These are phyloP conservation scores for Entosphenus tridentatus DNA, from an alignment of 2,113 vertebrate species.

Conservation along the genomic window DNA sequence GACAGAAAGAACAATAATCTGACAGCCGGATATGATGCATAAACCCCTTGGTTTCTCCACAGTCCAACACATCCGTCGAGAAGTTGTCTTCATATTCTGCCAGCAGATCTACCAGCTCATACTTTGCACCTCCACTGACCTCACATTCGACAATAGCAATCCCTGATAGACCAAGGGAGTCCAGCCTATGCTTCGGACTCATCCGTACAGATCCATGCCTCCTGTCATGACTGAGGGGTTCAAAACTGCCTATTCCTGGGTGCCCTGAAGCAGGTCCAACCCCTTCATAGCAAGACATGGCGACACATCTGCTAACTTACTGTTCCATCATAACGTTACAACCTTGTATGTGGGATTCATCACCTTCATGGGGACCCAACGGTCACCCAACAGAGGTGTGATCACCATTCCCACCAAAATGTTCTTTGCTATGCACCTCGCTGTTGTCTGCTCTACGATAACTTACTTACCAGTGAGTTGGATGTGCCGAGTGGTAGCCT, in stretches of 20 bases:
- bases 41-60: slow-evolving; percentile 9
- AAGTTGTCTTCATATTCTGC: slow-evolving; percentile 8
- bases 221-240: neutral
- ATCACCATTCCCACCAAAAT: slow-evolving; percentile 7
- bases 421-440: slow-evolving; percentile 5
- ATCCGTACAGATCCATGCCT: neutral
- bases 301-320: slow-evolving; percentile 11
- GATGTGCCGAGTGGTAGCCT: neutral
- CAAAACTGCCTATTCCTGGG: neutral
- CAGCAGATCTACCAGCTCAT: neutral
- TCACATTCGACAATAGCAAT: slow-evolving; percentile 9
- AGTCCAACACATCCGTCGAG: slow-evolving; percentile 10
- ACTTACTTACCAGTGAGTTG: slow-evolving; percentile 11
- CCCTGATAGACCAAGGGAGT: slow-evolving; percentile 7
- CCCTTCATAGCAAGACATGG: slow-evolving; percentile 11
- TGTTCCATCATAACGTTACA: slow-evolving; percentile 10
- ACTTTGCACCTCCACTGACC: slow-evolving; percentile 2
- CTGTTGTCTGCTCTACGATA: slow-evolving; percentile 10
- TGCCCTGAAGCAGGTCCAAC: neutral
- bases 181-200: neutral
- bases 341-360: slow-evolving; percentile 8
- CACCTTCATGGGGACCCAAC: slow-evolving; percentile 12
- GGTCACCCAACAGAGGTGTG: slow-evolving; percentile 7
- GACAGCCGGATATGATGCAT: slow-evolving; percentile 3
- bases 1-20: slow-evolving; percentile 8